These are phyloP conservation scores for Trididemnum clinides DNA, from an alignment of 23 tunicate species.

Conservation along the genomic window DNA sequence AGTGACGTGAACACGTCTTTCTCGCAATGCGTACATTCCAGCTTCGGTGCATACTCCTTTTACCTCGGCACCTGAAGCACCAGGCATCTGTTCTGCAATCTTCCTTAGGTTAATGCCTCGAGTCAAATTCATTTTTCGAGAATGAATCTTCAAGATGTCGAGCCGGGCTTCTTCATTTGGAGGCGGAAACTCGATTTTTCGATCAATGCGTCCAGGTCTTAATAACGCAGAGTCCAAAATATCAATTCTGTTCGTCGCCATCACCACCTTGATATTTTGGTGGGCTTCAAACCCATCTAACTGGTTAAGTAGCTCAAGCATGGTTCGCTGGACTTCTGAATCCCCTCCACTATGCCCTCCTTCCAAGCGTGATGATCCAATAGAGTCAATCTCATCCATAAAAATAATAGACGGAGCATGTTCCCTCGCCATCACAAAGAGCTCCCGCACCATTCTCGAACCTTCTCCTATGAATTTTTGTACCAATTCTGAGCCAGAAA, in stretches of 20 bases:
- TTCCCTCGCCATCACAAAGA: slow-evolving; percentile 98
- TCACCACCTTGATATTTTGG: slow-evolving; percentile 95
- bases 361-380: slow-evolving; percentile 93
- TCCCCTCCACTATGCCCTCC: slow-evolving; percentile 95
- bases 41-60: slow-evolving; percentile 99
- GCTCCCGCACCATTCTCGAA: slow-evolving; percentile 95
- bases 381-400: slow-evolving; percentile 98
- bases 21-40: slow-evolving; percentile 99
- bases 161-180: slow-evolving; percentile 98
- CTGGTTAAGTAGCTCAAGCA: slow-evolving; percentile 93
- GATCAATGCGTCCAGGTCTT: slow-evolving; percentile 93
- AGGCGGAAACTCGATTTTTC: slow-evolving; percentile 98
- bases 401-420: slow-evolving; percentile 96
- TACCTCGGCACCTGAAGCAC: slow-evolving; percentile 99
- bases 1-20: slow-evolving; percentile 98
- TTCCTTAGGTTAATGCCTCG: slow-evolving; percentile 95
- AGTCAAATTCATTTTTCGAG: slow-evolving; percentile 97
- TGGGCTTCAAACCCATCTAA: slow-evolving; percentile 98
- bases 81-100: slow-evolving; percentile 99
- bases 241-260: slow-evolving; percentile 98
- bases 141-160: slow-evolving; percentile 88
- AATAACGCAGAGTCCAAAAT: slow-evolving; percentile 91
- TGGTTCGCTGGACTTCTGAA: slow-evolving; percentile 96
- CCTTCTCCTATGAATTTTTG: slow-evolving; percentile 99
- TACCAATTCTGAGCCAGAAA: slow-evolving; percentile 95